A percentile compares a stretch with the other conserved stretches of the same genome.
phyloP scores from a whole-genome alignment of 2,113 vertebrate genomes.

The Lagopus muta region DNA sequence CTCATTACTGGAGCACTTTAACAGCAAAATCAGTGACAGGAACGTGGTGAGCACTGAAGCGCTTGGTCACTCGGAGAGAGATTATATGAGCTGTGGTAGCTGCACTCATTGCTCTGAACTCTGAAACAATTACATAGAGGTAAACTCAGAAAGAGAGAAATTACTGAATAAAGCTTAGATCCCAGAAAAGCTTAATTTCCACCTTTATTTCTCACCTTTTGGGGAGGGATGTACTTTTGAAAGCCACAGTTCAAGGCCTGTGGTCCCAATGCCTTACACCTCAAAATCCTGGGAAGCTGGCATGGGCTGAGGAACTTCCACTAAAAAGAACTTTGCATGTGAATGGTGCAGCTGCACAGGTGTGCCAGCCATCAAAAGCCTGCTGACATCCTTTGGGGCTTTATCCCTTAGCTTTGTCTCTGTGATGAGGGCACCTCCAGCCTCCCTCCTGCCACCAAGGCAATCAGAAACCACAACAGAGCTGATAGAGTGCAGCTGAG shows the following conservation, averaged over 20 bases:
- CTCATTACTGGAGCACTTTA: slow-evolving; percentile 55
- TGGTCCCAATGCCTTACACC: not conserved
- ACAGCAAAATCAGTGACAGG: slow-evolving; percentile 39
- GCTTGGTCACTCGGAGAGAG: slow-evolving; percentile 20
- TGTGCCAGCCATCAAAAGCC: not conserved
- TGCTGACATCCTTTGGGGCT: not conserved
- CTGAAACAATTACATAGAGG: slow-evolving; percentile 13
- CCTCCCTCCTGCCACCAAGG: not conserved
- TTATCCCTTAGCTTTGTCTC: not conserved
- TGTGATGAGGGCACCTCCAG: not conserved
- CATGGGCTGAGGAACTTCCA: not conserved
- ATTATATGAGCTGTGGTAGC: slow-evolving; percentile 33
- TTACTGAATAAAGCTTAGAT: not conserved
- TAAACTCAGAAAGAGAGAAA: slow-evolving; percentile 40
- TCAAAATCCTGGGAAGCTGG: not conserved
- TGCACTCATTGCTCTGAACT: slow-evolving; percentile 24
- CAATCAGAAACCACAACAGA: not conserved
- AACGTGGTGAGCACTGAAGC: slow-evolving; percentile 5
- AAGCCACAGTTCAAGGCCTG: not conserved
- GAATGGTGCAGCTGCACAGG: not conserved
- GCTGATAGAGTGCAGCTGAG: slow-evolving; percentile 13
- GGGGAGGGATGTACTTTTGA: not conserved
- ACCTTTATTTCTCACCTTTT: not conserved
- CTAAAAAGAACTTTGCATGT: not conserved
- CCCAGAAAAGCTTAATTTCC: not conserved